A percentile compares a stretch with the other conserved stretches of the same genome.
Evolutionary conservation across 2,113 vertebrate species (phyloP).

Genomic region (Callospermophilus lateralis): DNA sequence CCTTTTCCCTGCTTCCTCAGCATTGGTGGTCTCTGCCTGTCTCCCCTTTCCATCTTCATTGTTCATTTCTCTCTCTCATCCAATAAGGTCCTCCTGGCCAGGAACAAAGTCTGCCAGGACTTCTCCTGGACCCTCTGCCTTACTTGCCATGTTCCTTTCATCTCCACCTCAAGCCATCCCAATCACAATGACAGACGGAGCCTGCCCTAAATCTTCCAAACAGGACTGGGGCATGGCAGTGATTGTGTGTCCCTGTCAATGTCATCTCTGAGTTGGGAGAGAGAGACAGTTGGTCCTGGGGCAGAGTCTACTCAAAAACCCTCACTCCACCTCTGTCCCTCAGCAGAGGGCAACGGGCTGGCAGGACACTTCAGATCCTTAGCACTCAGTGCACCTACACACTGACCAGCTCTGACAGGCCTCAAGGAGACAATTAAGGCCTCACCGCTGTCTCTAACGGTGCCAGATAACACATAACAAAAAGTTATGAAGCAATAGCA

Average conservation of each 20-base stretch:
- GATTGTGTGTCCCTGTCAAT: neutral
- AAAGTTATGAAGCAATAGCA: neutral
- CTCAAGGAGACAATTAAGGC: slow-evolving; percentile 29
- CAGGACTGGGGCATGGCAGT: accelerated
- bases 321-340: neutral
- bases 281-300: neutral
- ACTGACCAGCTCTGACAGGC: slow-evolving; percentile 25
- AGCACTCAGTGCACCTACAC: no score
- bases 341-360: neutral
- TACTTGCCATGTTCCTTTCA: neutral
- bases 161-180: neutral
- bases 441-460: neutral
- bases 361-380: neutral
- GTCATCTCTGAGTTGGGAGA: neutral
- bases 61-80: neutral
- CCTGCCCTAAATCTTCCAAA: neutral
- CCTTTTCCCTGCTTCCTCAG: neutral
- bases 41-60: neutral
- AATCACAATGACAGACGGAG: neutral
- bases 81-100: neutral
- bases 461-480: neutral
- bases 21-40: neutral
- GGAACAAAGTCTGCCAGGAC: neutral
- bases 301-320: neutral
- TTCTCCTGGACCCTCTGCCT: neutral